These are phyloP conservation scores for Petromus typicus DNA, from an alignment of 2,113 vertebrate genomes.

Conservation along the genomic window DNA sequence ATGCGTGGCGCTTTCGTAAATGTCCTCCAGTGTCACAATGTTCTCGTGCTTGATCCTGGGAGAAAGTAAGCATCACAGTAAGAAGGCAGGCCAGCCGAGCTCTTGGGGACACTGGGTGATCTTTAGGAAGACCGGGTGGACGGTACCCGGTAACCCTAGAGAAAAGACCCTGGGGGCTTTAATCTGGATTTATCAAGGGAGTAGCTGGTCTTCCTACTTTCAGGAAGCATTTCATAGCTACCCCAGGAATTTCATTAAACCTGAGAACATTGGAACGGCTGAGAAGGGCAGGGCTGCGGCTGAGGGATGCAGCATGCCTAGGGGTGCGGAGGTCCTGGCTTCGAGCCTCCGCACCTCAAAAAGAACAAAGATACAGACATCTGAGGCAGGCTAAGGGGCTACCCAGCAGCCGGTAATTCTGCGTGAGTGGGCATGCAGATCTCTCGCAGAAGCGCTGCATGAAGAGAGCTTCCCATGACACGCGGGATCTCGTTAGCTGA, in stretches of 20 bases:
- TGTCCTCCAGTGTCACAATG: slow-evolving; percentile 95
- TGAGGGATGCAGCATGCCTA: background rate
- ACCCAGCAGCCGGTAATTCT: background rate
- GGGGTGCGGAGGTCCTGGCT: background rate
- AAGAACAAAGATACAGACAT: background rate
- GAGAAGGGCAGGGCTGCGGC: background rate
- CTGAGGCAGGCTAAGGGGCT: background rate
- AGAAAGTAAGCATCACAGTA: slow-evolving; percentile 5
- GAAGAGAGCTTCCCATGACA: background rate
- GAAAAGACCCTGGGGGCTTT: background rate
- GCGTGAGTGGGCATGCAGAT: background rate
- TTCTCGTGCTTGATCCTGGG: slow-evolving; percentile 97
- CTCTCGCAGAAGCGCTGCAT: background rate
- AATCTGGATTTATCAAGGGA: background rate
- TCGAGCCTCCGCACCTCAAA: background rate
- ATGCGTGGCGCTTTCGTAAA: slow-evolving; percentile 96
- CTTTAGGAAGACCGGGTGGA: background rate
- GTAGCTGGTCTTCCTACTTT: background rate
- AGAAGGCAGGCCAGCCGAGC: background rate
- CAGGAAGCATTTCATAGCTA: background rate
- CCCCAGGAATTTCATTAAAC: background rate
- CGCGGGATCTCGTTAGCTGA: background rate
- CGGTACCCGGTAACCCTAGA: background rate
- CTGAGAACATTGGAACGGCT: background rate
- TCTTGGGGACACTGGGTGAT: background rate